These are phyloP conservation scores for Oreohelix idahoensis DNA, from an alignment of 1,140 invertebrate genomes.

Conservation along the genomic window DNA sequence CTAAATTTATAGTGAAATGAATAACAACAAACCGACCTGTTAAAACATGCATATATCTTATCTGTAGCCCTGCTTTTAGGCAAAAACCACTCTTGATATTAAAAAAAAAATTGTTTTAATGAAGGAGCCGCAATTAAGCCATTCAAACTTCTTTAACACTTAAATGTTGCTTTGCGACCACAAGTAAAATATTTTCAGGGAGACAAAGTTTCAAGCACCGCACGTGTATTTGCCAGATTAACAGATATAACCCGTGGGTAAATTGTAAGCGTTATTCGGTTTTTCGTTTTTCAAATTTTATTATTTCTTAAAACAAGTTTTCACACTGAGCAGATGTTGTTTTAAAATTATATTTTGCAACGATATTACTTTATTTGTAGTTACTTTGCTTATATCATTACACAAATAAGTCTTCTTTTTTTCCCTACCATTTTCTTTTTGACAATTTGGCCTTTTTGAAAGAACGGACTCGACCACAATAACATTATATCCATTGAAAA, in stretches of 20 bases:
- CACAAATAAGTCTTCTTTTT: not conserved
- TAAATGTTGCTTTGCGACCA: too few relatives aligned
- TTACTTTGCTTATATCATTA: not conserved
- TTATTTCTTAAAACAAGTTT: not conserved
- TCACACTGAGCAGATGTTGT: not conserved
- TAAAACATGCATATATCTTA: too few relatives aligned
- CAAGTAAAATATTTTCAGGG: too few relatives aligned
- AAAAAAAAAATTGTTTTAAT: too few relatives aligned
- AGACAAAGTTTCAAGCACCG: not conserved
- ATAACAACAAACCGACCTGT: too few relatives aligned
- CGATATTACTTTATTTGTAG: not conserved
- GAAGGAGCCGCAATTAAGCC: too few relatives aligned
- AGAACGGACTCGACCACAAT: not conserved
- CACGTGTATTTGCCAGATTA: not conserved
- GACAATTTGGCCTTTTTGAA: not conserved
- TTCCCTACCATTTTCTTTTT: not conserved
- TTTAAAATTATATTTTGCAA: not conserved
- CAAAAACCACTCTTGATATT: too few relatives aligned
- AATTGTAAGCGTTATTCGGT: too few relatives aligned
- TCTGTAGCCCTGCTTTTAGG: too few relatives aligned
- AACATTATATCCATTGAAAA: slow-evolving; percentile 41
- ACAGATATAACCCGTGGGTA: not conserved
- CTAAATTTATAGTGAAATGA: too few relatives aligned
- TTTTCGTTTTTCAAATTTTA: not conserved
- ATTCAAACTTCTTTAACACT: too few relatives aligned